Evolutionary conservation across 2,113 vertebrate genomes (phyloP), one percentile per base, ranked within the genome.

Genomic region (Larimichthys polyactis): DNA sequence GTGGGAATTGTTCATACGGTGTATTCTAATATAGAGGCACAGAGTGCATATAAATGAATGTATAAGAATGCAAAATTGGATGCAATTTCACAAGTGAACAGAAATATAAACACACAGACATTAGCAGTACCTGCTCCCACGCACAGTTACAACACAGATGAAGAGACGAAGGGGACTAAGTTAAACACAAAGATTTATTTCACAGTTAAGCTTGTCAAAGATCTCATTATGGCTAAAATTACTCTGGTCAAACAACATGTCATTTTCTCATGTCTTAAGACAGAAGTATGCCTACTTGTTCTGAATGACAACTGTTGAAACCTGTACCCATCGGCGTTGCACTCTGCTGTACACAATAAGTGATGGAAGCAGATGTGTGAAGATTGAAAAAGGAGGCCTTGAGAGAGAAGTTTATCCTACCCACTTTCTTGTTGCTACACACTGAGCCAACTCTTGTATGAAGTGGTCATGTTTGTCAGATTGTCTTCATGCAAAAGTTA

Each of bases 21-120:
- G 44, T 62, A 76, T 75, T 82, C 44, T 67, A 44, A 85, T 62
- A 82, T 49, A 48, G 51, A 85, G 49, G 36, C 20, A 71, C 14
- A 51, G 22, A 75, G 22, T 3, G 79, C 57, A 64, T 59, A 71
- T 55, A 76, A 60, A 75, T 74, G 11, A 60, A 79, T 57, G 43
- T 44, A 67, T 36, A 59, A 52, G 11, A 49, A 59, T 29, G 32
- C 29, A 81, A 88, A 84, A 5, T n/a, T 79, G 48, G 65, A 68
- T 63, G 24, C 29, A 48, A 27, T 73, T 78, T 62, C 48, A 58
- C 32, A 76, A 60, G 24, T 36, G 11, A 19, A 46, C 5, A 29
- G 16, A 55, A 77, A 70, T 48, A 65, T 15, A 14, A 51, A 79
- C 11, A 14, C 12, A 54, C 40, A 9, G 7, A 27, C 17, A 36